Base-by-base conservation (phyloP, 2,113 vertebrate species). In the Psittacula cyanocephala region DNA sequence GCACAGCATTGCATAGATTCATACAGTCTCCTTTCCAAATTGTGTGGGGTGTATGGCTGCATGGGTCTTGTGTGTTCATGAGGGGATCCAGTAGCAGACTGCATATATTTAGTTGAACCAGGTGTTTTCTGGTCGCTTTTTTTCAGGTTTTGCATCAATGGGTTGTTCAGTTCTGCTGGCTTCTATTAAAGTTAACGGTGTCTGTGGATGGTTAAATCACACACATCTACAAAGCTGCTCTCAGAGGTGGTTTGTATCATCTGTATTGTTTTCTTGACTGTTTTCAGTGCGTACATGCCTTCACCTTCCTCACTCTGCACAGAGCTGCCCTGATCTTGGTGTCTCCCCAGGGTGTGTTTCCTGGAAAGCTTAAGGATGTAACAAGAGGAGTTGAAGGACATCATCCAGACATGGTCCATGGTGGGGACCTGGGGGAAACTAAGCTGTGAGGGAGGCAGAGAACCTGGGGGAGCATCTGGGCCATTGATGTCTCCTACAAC, bases 41-140 rank as follows among this genome's bases (percentile, higher is more conserved):
- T 4, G 3, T 7, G 0, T 8, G 4, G 17, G 25, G 17, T 57
- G 11, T 29, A 3, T 24, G 77, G 47, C 43, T 1, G 0, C 27
- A 18, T 65, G 67, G 44, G 25, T 46, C 57, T 80, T 1, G 1
- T 57, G 41, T 75, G 31, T 24, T 71, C 2, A 0, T 43, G 24
- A 13, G 18, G 43, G 41, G 16, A 50, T 90, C 59, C 24, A 57
- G 23, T 43, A 82, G 59, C 55, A 82, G 35, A 33, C 41, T 78
- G 35, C 0, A 1, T 75, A 17, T 78, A 47, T 87, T 87, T 52
- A 71, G 17, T 57, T 85, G 37, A 88, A 79, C 44, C 67, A 80
- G 70, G 49, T 92, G 63, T 49, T 75, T 92, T 95, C 44, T 92
- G 35, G 6, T 19, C 0, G 35, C 24, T 74, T 46, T 75, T 75